Conservation (phyloP, 2,888 invertebrate species). For the Ormyrus nitidulus region DNA sequence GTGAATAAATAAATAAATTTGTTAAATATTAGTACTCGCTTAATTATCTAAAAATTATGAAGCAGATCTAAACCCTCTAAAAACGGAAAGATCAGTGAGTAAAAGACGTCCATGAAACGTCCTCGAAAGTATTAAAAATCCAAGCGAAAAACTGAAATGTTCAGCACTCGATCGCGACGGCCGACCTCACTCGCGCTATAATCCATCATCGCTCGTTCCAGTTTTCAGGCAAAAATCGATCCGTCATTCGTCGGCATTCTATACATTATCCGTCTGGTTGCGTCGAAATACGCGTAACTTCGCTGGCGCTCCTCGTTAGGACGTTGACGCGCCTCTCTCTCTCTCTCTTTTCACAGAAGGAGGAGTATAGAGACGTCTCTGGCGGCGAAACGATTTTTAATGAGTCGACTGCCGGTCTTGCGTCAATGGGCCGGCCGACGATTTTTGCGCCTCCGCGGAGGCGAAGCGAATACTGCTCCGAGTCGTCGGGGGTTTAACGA, state of each 20-base stretch:
- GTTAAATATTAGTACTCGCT: too few relatives aligned
- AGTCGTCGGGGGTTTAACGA: constrained; percentile 13
- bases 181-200: background rate
- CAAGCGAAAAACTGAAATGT: too few relatives aligned
- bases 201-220: constrained; percentile 56
- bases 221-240: constrained; percentile 52
- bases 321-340: background rate
- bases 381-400: constrained; percentile 39
- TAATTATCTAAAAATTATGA: too few relatives aligned
- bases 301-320: background rate
- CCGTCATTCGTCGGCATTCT: constrained; percentile 48
- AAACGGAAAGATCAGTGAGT: too few relatives aligned
- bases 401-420: constrained; percentile 3
- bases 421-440: background rate
- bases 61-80: too few relatives aligned
- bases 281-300: constrained; percentile 8
- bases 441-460: background rate
- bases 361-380: constrained; percentile 30
- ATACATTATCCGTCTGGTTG: constrained; percentile 34
- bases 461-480: background rate
- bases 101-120: too few relatives aligned
- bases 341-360: background rate
- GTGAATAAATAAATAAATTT: too few relatives aligned
- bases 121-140: too few relatives aligned
- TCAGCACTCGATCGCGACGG: background rate